Percentiles rank a stretch among this genome's conserved stretches.
phyloP scores from a whole-genome alignment of 1,140 invertebrate genomes.

The Ctenoplectra terminalis region DNA sequence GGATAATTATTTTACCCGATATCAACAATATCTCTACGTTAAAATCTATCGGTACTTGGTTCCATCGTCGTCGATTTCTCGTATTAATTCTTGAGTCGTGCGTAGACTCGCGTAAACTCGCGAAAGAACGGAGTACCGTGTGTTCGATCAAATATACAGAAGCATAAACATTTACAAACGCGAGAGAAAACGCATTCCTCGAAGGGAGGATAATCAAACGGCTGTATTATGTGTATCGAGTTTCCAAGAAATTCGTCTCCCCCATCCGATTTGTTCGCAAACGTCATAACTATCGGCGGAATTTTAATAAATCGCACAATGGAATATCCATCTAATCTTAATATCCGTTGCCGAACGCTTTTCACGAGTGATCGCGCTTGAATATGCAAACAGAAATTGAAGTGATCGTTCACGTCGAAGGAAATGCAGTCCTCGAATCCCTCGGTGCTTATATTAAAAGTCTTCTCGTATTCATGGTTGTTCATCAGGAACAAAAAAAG shows the following conservation, averaged over 20 bases:
- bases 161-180: too few species aligned
- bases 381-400: constrained; percentile 61
- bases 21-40: too few species aligned
- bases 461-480: constrained; percentile 39
- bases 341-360: constrained; percentile 41
- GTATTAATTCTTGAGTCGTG: too few species aligned
- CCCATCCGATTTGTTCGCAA: too few species aligned
- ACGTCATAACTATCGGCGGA: constrained; percentile 19
- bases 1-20: too few species aligned
- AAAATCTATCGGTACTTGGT: too few species aligned
- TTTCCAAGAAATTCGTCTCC: constrained; percentile 15
- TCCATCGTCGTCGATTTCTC: too few species aligned
- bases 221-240: not conserved
- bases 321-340: constrained; percentile 37
- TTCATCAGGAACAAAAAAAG: constrained; percentile 14
- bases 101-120: too few species aligned
- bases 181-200: too few species aligned
- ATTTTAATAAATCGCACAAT: constrained; percentile 60
- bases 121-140: too few species aligned
- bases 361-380: constrained; percentile 55
- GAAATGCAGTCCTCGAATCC: constrained; percentile 41
- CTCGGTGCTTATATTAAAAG: constrained; percentile 57
- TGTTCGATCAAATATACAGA: too few species aligned
- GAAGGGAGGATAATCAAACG: not conserved
- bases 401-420: constrained; percentile 33